Base-by-base conservation (phyloP, 1,140 invertebrate species). In the Bombus polaris region DNA sequence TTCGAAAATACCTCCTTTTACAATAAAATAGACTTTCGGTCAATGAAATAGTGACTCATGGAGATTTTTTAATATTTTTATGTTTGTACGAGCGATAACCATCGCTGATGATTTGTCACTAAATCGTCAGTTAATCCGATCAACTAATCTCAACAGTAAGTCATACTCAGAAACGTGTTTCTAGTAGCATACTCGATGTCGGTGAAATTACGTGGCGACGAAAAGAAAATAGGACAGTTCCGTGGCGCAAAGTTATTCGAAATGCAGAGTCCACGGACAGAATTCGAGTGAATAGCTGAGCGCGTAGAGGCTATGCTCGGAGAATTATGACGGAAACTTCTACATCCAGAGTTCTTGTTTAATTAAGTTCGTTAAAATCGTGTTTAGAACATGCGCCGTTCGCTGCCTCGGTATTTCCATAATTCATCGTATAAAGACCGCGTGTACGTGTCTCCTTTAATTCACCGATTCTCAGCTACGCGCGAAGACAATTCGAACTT, bases 281-380 rank as follows among this genome's bases (percentile, higher is more conserved):
- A 37, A 39, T 68, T 3, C 66, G 66, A 35, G 66, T 9, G 66
- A 37, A 68, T 25, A 22, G 18, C 9, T 4, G 62, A 32, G 22
- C 62, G 77, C 35, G 10, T 35, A 59, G 57, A 74, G 53, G 37
- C 68, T 32, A 9, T 32, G 32, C 10, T 3, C 28, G 25, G 53
- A 15, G 68, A 81, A 80, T 81, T 62, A 81, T 28, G 77, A 81
- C 28, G 53, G n/a, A 53, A 85, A 85, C 68, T 81, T 73, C 32
- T 25, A 71, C 6, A 62, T 47, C 66, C 68, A 28, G 73, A 73
- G 68, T 81, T 81, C 35, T 37, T 35, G 70, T 74, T 85, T 85
- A 85, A 85, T 81, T 80, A 73, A 85, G 57, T 85, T 80, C 83
- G 57, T 66, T 80, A 85, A 85, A 85, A 85, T 78, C 70, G 70